Conservation (phyloP, 2,888 invertebrate species). For the Lacanobia wlatinum region DNA sequence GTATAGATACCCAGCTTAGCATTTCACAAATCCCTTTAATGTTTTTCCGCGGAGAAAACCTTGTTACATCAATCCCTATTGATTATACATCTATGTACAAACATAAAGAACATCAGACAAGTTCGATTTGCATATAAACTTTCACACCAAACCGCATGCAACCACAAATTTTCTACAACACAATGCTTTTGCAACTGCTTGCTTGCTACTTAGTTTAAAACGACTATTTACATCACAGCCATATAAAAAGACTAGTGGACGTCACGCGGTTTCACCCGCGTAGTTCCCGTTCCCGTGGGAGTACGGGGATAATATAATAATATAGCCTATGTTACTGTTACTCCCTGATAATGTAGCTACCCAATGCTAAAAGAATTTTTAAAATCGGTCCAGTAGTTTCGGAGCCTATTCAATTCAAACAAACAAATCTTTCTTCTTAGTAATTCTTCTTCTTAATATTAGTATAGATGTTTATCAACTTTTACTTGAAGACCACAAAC, state of each 20-base stretch:
- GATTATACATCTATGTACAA: conserved; percentile 11
- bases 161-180: conserved; percentile 69
- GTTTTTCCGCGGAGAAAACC: conserved; percentile 36
- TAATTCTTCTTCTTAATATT: too few species aligned
- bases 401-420: too few species aligned
- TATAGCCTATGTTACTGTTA: too few species aligned
- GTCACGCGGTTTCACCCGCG: too few species aligned
- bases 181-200: conserved; percentile 60
- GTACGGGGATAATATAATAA: too few species aligned
- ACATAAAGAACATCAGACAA: conserved; percentile 10
- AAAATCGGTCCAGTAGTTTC: too few species aligned
- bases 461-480: conserved; percentile 39
- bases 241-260: conserved; percentile 30
- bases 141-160: conserved; percentile 73
- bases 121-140: conserved; percentile 66
- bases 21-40: conserved; percentile 32
- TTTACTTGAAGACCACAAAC: conserved; percentile 54
- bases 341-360: too few species aligned
- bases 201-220: conserved; percentile 30
- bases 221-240: conserved; percentile 43
- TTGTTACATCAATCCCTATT: conserved; percentile 42
- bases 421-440: too few species aligned
- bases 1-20: conserved; percentile 18
- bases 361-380: too few species aligned
- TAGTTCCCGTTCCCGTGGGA: too few species aligned